These are phyloP conservation scores for Eueides isabella DNA, from an alignment of 1,140 invertebrate genomes.

Conservation along the genomic window DNA sequence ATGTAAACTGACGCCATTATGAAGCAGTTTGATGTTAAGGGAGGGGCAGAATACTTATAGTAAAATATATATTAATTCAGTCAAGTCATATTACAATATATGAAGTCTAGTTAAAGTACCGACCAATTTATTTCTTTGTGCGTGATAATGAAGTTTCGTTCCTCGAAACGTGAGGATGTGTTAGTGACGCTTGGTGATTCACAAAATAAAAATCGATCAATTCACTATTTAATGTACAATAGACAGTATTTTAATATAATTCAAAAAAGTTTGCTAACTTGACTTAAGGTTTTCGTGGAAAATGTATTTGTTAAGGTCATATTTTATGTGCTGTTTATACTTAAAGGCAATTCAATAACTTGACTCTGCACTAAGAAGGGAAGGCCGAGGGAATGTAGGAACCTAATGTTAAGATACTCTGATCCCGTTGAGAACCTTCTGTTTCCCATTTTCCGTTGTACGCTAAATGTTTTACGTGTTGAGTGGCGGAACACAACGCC, in stretches of 20 bases:
- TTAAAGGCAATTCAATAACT: too few species aligned
- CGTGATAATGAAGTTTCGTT: conserved; percentile 24
- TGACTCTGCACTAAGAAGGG: too few species aligned
- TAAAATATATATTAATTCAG: too few species aligned
- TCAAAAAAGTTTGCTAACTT: background rate
- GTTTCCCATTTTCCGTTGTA: too few species aligned
- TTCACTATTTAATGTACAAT: conserved; percentile 10
- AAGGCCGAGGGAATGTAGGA: too few species aligned
- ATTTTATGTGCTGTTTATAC: background rate
- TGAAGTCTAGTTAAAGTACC: background rate
- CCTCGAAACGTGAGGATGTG: conserved; percentile 22
- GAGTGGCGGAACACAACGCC: too few species aligned
- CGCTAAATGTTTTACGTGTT: too few species aligned
- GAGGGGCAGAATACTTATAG: too few species aligned
- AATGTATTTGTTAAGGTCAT: background rate
- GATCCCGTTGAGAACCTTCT: too few species aligned
- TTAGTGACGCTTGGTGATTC: conserved; percentile 29
- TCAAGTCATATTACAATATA: background rate
- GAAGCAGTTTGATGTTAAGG: too few species aligned
- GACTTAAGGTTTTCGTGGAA: background rate
- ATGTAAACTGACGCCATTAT: too few species aligned
- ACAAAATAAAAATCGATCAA: conserved; percentile 30
- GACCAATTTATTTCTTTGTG: background rate
- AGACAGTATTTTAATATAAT: background rate
- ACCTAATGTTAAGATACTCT: too few species aligned